Conservation (phyloP, 2,888 invertebrate genomes). For the Gymnosoma rotundatum region DNA sequence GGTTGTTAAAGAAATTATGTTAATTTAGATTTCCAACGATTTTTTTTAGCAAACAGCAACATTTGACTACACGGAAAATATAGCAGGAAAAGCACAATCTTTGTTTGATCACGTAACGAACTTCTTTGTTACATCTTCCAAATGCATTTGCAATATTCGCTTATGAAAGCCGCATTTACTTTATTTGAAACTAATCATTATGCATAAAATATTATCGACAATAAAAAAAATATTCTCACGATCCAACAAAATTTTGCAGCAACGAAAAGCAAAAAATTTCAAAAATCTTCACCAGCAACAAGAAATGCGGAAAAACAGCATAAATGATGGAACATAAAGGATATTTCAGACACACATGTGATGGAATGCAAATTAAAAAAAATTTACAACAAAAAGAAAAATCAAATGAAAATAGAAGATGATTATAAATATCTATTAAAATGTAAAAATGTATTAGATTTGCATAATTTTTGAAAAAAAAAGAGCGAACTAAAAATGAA, state of each 20-base stretch:
- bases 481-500: constrained; percentile 23
- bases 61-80: not conserved
- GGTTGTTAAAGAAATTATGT: constrained; percentile 1
- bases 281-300: constrained; percentile 1
- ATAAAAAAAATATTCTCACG: constrained; percentile 57
- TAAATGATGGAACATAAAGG: not conserved
- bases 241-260: constrained; percentile 31
- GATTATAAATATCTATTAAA: constrained; percentile 65
- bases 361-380: constrained; percentile 46
- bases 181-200: constrained; percentile 24
- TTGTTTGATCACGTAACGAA: constrained; percentile 60
- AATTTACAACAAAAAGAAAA: constrained; percentile 23
- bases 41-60: constrained; percentile 1
- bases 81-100: constrained; percentile 53
- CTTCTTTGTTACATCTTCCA: not conserved
- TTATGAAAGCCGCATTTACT: constrained; percentile 27
- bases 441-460: constrained; percentile 47
- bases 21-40: constrained; percentile 4
- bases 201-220: constrained; percentile 43
- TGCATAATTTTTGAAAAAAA: constrained; percentile 51
- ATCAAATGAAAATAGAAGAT: constrained; percentile 27
- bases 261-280: constrained; percentile 23
- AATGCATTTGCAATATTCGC: not conserved
- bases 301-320: constrained; percentile 50
- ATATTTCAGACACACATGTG: constrained; percentile 31